phyloP scores from a whole-genome alignment of 2,113 vertebrate genomes.

The Tragelaphus imberbis region DNA sequence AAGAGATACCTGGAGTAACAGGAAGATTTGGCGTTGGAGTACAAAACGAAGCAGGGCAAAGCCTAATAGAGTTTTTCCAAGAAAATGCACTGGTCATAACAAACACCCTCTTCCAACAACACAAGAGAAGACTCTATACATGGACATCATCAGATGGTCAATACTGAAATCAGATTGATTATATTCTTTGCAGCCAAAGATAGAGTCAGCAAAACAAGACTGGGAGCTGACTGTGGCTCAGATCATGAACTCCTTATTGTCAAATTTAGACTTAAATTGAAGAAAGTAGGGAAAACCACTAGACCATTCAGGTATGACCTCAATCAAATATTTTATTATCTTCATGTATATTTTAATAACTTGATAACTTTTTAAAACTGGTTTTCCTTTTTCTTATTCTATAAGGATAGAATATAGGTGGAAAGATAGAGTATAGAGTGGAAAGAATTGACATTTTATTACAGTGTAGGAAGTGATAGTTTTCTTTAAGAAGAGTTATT shows the following conservation, averaged over 20 bases:
- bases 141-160: neutral
- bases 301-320: neutral
- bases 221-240: neutral
- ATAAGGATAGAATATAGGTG: neutral
- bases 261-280: neutral
- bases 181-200: neutral
- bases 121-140: neutral
- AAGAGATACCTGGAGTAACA: neutral
- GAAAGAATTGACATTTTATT: neutral
- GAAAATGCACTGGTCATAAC: accelerated
- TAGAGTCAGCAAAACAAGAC: neutral
- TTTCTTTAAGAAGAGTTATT: neutral
- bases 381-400: neutral
- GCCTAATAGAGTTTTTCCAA: neutral
- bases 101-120: neutral
- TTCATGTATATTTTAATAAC: neutral
- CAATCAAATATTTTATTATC: neutral
- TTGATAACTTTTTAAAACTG: neutral
- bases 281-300: neutral
- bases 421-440: neutral
- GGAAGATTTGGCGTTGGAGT: neutral
- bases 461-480: neutral
- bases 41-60: neutral
- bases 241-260: neutral
- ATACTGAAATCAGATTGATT: neutral